phyloP scores from a whole-genome alignment of 2,113 vertebrate genomes.

The Chloropsis hardwickii region DNA sequence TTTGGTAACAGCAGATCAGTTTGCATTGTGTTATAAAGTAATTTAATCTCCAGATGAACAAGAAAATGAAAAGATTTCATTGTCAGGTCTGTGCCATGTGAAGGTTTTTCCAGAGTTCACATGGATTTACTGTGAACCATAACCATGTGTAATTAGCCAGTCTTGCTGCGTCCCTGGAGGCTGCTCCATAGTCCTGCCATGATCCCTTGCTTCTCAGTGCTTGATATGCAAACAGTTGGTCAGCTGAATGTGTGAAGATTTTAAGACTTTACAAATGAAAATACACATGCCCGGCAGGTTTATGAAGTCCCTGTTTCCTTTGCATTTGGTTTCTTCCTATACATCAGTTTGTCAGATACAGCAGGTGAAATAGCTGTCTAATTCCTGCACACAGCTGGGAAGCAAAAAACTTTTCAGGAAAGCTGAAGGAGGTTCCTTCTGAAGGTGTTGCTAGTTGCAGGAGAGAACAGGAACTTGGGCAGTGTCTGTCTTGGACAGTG shows the following conservation, averaged over 20 bases:
- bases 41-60: neutral
- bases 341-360: neutral
- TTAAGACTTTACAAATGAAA: neutral
- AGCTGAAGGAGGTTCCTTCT: neutral
- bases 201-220: neutral
- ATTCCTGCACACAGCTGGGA: neutral
- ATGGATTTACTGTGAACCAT: neutral
- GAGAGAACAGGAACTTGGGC: neutral
- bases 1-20: neutral
- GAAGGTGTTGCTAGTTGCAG: neutral
- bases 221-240: neutral
- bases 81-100: neutral
- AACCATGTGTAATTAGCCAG: neutral
- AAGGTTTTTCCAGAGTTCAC: neutral
- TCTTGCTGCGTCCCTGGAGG: neutral
- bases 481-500: fast-evolving
- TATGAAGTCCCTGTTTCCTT: neutral
- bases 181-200: neutral
- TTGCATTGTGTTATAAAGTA: neutral
- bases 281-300: fast-evolving
- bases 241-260: neutral
- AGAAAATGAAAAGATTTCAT: neutral
- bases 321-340: neutral
- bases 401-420: neutral
- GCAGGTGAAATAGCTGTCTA: neutral